These are phyloP conservation scores for Halyomorpha halys DNA, from an alignment of 1,140 invertebrate species.

Conservation along the genomic window DNA sequence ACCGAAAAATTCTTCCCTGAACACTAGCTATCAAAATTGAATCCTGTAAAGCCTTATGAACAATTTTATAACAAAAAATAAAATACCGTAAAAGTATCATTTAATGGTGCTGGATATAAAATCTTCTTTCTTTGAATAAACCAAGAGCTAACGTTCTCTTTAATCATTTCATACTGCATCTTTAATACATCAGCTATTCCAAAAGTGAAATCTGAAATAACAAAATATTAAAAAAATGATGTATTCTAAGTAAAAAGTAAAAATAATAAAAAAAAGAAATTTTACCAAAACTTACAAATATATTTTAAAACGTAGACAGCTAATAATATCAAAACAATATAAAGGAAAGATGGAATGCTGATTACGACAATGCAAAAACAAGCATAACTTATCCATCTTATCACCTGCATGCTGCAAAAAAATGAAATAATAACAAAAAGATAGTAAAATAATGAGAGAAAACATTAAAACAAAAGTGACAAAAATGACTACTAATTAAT, in stretches of 20 bases:
- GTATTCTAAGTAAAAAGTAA: neutral
- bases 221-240: slow-evolving; percentile 1
- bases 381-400: slow-evolving; percentile 23
- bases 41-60: too few relatives aligned
- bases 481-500: too few relatives aligned
- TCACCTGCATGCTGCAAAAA: slow-evolving; percentile 24
- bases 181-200: slow-evolving; percentile 33
- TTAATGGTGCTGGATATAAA: slow-evolving; percentile 42
- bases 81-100: slow-evolving; percentile 39
- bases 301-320: slow-evolving; percentile 21
- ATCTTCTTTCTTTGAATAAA: slow-evolving; percentile 35
- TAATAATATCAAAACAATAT: slow-evolving; percentile 25
- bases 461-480: too few relatives aligned
- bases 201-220: slow-evolving; percentile 32
- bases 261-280: neutral
- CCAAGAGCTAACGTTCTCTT: slow-evolving; percentile 29
- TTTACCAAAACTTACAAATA: slow-evolving; percentile 24
- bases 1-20: too few relatives aligned
- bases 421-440: neutral
- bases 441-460: too few relatives aligned
- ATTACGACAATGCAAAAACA: slow-evolving; percentile 22
- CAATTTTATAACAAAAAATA: slow-evolving; percentile 30
- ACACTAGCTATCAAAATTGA: too few relatives aligned
- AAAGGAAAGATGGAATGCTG: slow-evolving; percentile 25
- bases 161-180: slow-evolving; percentile 27